A percentile compares a stretch with the other conserved stretches of the same genome.
Conservation (phyloP, 2,888 invertebrate species). For the Spodoptera littoralis region DNA sequence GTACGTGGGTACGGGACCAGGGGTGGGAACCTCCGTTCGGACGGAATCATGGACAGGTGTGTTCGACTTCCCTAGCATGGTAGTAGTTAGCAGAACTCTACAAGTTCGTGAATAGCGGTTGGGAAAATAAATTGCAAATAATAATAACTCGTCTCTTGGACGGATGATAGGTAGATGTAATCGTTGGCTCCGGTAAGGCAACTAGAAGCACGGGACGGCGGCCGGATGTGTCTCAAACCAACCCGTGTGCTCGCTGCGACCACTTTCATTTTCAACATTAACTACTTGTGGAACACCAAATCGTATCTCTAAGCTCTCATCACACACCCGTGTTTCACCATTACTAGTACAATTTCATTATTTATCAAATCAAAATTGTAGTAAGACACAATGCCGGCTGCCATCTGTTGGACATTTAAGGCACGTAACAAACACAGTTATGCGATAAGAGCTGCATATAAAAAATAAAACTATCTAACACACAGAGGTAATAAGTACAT, state of each 20-base stretch:
- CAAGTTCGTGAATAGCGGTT: conserved; percentile 76
- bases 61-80: conserved; percentile 48
- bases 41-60: conserved; percentile 43
- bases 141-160: conserved; percentile 71
- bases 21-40: conserved; percentile 52
- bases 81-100: conserved; percentile 66
- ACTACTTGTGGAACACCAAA: conserved; percentile 78
- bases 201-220: conserved; percentile 87
- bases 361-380: background rate
- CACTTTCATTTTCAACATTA: conserved; percentile 69
- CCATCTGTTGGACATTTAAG: background rate
- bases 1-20: conserved; percentile 57
- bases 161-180: conserved; percentile 66
- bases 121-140: conserved; percentile 77
- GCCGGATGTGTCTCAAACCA: conserved; percentile 74
- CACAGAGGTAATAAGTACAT: conserved; percentile 76
- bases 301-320: conserved; percentile 67
- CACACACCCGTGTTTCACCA: conserved; percentile 60
- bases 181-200: conserved; percentile 78
- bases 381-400: too few relatives aligned
- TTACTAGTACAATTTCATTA: background rate
- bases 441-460: conserved; percentile 69
- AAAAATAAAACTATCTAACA: conserved; percentile 78
- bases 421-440: conserved; percentile 63
- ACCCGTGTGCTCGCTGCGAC: conserved; percentile 78